These are phyloP conservation scores for Catocala nupta DNA, from an alignment of 2,888 invertebrate species.

Conservation along the genomic window DNA sequence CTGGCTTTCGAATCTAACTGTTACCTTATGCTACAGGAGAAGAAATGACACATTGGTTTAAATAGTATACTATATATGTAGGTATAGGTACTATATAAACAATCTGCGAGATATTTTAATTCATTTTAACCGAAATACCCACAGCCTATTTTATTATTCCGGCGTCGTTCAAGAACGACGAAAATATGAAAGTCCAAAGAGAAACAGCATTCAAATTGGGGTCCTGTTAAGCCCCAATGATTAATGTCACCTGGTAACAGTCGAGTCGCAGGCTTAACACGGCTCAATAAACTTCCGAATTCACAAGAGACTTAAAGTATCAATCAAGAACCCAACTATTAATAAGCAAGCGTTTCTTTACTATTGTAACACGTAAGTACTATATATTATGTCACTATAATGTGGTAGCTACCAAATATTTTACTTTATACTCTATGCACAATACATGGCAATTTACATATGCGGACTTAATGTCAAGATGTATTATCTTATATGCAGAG, in stretches of 20 bases:
- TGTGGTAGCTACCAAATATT: neutral
- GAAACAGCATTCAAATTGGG: slow-evolving; percentile 7
- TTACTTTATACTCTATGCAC: no score
- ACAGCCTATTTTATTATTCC: slow-evolving; percentile 1
- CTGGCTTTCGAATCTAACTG: no score
- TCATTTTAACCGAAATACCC: no score
- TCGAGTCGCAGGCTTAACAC: slow-evolving; percentile 17
- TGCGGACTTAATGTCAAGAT: no score
- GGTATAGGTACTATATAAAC: no score
- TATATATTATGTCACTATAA: neutral
- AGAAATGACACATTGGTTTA: no score
- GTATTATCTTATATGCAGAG: no score
- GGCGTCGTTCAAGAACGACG: slow-evolving; percentile 2
- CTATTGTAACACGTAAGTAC: slow-evolving; percentile 16
- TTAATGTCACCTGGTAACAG: slow-evolving; percentile 32
- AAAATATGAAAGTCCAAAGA: slow-evolving; percentile 9
- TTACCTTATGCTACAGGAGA: no score
- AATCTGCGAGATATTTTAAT: no score
- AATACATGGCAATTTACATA: no score
- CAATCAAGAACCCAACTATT: slow-evolving; percentile 30
- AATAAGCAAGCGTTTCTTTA: slow-evolving; percentile 25
- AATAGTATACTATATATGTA: no score
- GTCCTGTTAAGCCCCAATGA: slow-evolving; percentile 22
- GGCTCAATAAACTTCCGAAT: slow-evolving; percentile 38
- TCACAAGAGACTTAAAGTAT: slow-evolving; percentile 40